These are phyloP conservation scores for Indicator indicator DNA, from an alignment of 2,113 vertebrate genomes.

Conservation along the genomic window DNA sequence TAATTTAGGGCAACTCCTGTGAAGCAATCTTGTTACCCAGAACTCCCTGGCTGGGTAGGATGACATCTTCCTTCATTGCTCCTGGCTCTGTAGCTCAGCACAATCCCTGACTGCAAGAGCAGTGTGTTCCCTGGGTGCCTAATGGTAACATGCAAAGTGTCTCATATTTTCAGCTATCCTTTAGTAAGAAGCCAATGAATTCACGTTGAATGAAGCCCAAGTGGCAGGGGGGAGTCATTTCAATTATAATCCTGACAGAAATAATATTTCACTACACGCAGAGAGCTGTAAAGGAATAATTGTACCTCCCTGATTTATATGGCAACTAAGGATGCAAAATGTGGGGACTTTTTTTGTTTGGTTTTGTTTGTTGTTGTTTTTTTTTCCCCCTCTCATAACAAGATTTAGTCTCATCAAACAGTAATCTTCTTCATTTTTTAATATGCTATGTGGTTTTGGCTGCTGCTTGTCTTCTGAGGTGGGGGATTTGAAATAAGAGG, in stretches of 20 bases:
- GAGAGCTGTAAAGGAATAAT: conserved; percentile 14
- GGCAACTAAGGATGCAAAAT: conserved; percentile 6
- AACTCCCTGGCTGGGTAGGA: background rate
- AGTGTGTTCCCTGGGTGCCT: background rate
- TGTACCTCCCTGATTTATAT: conserved; percentile 47
- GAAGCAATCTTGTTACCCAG: background rate
- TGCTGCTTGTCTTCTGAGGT: background rate
- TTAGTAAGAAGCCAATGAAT: conserved; percentile 29
- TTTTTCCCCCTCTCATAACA: background rate
- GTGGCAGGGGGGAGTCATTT: conserved; percentile 10
- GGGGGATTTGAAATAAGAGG: background rate
- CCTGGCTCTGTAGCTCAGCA: background rate
- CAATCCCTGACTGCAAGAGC: background rate
- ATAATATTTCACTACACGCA: background rate
- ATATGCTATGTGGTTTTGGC: background rate
- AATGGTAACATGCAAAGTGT: background rate
- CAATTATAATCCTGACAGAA: conserved; percentile 26
- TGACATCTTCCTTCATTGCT: background rate
- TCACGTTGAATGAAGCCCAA: conserved; percentile 33
- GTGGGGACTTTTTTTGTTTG: too few relatives aligned
- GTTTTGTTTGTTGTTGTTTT: background rate
- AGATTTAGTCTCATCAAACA: background rate
- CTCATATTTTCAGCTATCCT: background rate
- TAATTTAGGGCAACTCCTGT: background rate
- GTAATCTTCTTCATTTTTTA: background rate